Conservation (phyloP, 2,888 invertebrate species). For the Eledone cirrhosa region DNA sequence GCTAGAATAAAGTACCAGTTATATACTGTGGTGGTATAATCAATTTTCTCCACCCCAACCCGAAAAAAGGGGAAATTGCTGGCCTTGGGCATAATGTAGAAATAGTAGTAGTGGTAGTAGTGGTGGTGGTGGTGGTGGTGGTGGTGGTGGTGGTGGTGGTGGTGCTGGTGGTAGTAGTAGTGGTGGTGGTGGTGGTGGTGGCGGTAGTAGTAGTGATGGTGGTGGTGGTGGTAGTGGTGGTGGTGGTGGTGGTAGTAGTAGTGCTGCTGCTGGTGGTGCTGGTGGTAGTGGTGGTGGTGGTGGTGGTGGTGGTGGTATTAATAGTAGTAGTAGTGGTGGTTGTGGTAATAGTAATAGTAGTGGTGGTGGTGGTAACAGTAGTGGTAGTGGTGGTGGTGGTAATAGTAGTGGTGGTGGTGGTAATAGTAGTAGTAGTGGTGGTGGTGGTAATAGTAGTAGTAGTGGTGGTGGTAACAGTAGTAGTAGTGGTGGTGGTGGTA, state of each 20-base stretch:
- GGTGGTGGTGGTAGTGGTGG: conserved; percentile 13
- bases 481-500: background rate
- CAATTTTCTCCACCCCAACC: too few species aligned
- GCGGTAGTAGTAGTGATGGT: conserved; percentile 13
- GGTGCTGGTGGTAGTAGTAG: too few species aligned
- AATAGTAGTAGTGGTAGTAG: conserved; percentile 5
- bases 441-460: background rate
- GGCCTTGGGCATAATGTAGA: too few species aligned
- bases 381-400: conserved; percentile 7
- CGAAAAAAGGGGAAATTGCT: too few species aligned
- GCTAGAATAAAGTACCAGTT: too few species aligned
- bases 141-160: conserved; percentile 13
- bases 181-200: too few species aligned
- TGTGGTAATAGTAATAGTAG: too few species aligned
- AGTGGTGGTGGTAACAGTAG: conserved; percentile 5
- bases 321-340: too few species aligned
- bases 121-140: conserved; percentile 13
- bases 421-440: background rate
- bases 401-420: background rate
- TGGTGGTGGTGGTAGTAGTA: conserved; percentile 13
- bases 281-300: too few species aligned
- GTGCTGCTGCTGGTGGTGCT: too few species aligned
- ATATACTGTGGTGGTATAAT: too few species aligned
- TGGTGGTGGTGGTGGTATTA: too few species aligned
- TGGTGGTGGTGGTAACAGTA: background rate